Evolutionary conservation across 2,888 invertebrate species (phyloP).

Genomic region (Bombylius discolor): DNA sequence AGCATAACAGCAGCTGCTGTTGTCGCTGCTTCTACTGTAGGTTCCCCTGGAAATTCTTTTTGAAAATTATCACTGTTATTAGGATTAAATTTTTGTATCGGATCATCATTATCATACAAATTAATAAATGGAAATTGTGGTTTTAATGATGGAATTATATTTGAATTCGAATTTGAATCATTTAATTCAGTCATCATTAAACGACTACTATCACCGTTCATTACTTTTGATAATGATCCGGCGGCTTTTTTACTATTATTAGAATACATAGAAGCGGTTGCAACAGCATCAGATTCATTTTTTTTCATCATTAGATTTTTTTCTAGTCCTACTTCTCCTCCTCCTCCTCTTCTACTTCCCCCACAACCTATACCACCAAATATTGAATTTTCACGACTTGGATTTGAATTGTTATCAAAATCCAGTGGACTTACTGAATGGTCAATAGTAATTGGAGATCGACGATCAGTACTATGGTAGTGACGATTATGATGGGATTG

Average conservation of each 20-base stretch:
- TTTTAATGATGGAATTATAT: conserved; percentile 10
- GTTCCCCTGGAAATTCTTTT: no score
- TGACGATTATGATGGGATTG: neutral
- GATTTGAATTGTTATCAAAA: conserved; percentile 4
- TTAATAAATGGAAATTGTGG: neutral
- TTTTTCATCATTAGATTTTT: neutral
- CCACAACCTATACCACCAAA: neutral
- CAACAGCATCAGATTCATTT: neutral
- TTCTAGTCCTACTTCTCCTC: no score
- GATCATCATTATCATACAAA: neutral
- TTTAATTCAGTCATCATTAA: conserved; percentile 23
- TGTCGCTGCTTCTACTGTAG: no score
- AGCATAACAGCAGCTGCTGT: no score
- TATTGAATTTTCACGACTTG: conserved; percentile 1
- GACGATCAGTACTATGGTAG: neutral
- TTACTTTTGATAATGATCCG: neutral
- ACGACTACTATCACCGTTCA: neutral
- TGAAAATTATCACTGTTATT: neutral
- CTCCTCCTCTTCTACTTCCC: no score
- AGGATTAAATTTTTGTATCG: neutral
- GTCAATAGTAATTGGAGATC: conserved; percentile 1
- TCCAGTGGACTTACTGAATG: conserved; percentile 5
- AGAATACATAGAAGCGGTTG: neutral
- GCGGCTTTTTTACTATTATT: neutral
- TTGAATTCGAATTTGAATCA: conserved; percentile 26